phyloP scores from a whole-genome alignment of 2,113 vertebrate genomes.

The Oncorhynchus mykiss region DNA sequence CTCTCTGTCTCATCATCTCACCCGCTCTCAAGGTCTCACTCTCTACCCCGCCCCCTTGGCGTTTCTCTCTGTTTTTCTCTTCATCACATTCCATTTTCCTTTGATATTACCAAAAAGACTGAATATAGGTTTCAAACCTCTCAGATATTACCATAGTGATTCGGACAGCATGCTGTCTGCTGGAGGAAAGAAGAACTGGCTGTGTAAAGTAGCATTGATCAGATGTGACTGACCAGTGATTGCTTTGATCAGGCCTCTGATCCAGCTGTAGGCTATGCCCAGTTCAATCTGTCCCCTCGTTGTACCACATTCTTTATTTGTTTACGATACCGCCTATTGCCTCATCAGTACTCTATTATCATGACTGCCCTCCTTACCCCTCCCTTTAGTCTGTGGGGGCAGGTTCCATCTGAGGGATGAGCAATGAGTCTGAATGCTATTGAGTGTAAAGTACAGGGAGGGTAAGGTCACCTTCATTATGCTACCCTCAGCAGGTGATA shows the following conservation, averaged over 20 bases:
- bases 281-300: slow-evolving; percentile 8
- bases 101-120: too few species aligned
- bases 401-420: neutral
- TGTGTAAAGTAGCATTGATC: slow-evolving; percentile 38
- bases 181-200: neutral
- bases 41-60: neutral
- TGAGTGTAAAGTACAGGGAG: neutral
- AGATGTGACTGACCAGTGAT: slow-evolving; percentile 20
- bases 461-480: neutral
- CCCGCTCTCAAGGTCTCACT: neutral
- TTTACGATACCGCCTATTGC: neutral
- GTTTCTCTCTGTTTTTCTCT: neutral
- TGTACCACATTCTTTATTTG: slow-evolving; percentile 15
- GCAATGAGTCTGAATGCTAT: neutral
- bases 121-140: too few species aligned
- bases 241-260: slow-evolving; percentile 30
- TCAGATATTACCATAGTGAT: neutral
- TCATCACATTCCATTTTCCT: neutral
- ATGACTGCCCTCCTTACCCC: neutral
- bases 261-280: slow-evolving; percentile 12
- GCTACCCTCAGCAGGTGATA: neutral
- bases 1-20: neutral
- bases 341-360: neutral
- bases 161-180: neutral
- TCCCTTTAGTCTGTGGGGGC: neutral